Base-by-base conservation (phyloP, 2,113 vertebrate genomes). In the Sphaerodactylus townsendi region DNA sequence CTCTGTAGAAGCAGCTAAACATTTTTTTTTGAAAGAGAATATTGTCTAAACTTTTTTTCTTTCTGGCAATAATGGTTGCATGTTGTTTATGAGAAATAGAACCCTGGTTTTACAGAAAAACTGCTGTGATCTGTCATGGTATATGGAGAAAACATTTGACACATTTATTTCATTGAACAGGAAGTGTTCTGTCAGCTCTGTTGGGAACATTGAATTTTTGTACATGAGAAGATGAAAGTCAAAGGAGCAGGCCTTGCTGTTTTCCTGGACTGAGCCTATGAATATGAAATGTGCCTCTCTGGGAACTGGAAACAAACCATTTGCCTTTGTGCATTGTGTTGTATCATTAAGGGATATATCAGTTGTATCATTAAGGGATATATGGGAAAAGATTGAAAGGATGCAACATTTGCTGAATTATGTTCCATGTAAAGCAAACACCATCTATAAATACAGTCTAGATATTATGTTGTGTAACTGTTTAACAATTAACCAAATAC, bases 91-190 rank as follows among this genome's bases (percentile, higher is more conserved):
- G 86, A 94, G 93, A 92, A 84, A 81, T 81, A 90, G 87, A 90
- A 93, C 90, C 85, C 89, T 91, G 87, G 86, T 89, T 89, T 84
- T 91, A 90, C 92, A 91, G 91, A 93, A 89, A 70, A 91, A 86
- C 91, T 87, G 92, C 93, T 95, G 91, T 91, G 92, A 94, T 94
- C 92, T 73, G 84, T 94, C 92, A 92, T 77, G 90, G 93, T 92
- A 92, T 93, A 95, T 93, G 93, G 91, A 95, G 93, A 93, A 95
- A 93, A 93, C 77, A 89, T 93, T 94, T 95, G 92, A 93, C 91
- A 91, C 68, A 0, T 95, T 94, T 96, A 94, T 93, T 95, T 96
- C 25, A 91, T 93, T 90, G 72, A 89, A 70, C 88, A 93, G 95
- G 95, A 95, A 96, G 86, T 83, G 75, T 87, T 89, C 86, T 92